These are phyloP conservation scores for Sebastes miniatus DNA, from an alignment of 2,797 vertebrate species.

Conservation along the genomic window DNA sequence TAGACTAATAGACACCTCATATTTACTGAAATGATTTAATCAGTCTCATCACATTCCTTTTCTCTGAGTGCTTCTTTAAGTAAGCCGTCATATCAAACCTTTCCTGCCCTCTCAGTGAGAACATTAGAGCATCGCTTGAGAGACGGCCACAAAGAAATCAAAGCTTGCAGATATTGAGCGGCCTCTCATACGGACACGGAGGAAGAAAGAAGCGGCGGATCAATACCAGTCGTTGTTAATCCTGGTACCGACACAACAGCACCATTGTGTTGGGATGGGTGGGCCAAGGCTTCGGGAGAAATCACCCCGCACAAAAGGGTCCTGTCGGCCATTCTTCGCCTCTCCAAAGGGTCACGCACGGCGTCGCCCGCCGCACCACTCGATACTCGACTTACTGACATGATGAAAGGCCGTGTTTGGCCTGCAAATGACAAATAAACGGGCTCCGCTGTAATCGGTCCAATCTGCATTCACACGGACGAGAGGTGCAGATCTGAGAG, in stretches of 20 bases:
- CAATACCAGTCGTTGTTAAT: constrained; percentile 71
- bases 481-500: constrained; percentile 23
- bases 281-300: constrained; percentile 28
- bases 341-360: constrained; percentile 3
- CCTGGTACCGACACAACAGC: constrained; percentile 61
- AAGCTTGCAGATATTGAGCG: constrained; percentile 68
- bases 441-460: constrained; percentile 8
- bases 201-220: constrained; percentile 59
- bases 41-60: background rate
- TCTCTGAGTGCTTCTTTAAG: background rate
- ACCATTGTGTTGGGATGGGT: constrained; percentile 57
- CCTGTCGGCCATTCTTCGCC: constrained; percentile 12
- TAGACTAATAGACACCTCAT: background rate
- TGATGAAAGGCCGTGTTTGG: constrained; percentile 29
- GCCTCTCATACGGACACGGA: constrained; percentile 55
- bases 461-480: constrained; percentile 33
- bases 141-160: constrained; percentile 62
- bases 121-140: constrained; percentile 41
- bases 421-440: background rate
- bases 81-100: constrained; percentile 15
- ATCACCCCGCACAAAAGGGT: constrained; percentile 41
- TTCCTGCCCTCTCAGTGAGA: constrained; percentile 24
- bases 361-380: background rate
- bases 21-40: background rate
- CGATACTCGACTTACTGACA: constrained; percentile 20